These are phyloP conservation scores for Coturnix japonica DNA, from an alignment of 2,113 vertebrate species.

Conservation along the genomic window DNA sequence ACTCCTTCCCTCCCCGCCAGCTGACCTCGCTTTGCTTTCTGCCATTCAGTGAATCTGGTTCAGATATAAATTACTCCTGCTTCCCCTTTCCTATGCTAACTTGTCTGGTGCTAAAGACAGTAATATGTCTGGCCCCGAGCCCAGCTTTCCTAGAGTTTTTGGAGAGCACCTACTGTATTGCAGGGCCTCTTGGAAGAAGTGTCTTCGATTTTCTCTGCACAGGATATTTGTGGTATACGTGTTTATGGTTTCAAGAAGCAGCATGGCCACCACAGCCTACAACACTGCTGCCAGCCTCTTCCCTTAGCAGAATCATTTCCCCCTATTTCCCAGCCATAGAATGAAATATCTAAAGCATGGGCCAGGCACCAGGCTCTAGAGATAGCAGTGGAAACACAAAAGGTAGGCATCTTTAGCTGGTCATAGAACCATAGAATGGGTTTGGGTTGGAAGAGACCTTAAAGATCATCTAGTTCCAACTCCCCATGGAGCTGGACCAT, in stretches of 20 bases:
- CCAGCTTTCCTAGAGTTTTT: neutral
- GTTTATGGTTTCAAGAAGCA: neutral
- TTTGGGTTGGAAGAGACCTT: no score
- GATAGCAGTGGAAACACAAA: neutral
- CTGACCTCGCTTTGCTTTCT: neutral
- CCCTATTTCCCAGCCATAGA: neutral
- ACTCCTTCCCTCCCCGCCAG: fast-evolving
- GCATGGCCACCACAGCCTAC: neutral
- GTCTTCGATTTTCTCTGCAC: neutral
- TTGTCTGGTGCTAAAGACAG: neutral
- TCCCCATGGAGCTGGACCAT: no score
- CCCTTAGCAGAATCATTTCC: neutral
- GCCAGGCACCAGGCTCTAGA: neutral
- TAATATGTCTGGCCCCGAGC: neutral
- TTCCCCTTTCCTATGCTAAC: neutral
- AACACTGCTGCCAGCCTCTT: neutral
- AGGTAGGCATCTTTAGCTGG: neutral
- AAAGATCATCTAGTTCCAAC: no score
- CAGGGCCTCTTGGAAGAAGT: neutral
- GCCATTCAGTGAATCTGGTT: neutral
- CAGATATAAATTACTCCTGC: neutral
- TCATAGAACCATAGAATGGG: neutral
- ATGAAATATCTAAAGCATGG: neutral
- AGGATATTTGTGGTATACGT: fast-evolving
- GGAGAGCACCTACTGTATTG: fast-evolving